phyloP scores from a whole-genome alignment of 2,113 vertebrate genomes.

The Eretmochelys imbricata region DNA sequence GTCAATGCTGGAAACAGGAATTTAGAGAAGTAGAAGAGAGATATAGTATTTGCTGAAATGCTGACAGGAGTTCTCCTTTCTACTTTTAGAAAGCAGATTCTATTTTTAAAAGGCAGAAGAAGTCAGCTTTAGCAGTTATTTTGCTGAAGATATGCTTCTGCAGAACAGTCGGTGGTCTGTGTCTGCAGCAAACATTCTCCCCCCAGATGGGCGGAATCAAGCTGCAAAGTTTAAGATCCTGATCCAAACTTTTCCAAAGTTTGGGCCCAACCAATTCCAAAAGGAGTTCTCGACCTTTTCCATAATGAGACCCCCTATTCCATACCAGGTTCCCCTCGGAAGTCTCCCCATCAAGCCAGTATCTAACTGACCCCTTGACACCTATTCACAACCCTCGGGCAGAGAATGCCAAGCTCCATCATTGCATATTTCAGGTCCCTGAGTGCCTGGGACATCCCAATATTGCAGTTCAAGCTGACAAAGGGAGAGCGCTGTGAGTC shows the following conservation, averaged over 20 bases:
- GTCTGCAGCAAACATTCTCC: neutral
- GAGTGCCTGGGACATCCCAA: neutral
- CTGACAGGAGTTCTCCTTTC: too few species aligned
- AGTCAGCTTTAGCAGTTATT: neutral
- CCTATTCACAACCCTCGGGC: neutral
- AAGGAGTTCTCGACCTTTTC: rapidly evolving
- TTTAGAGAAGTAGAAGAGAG: neutral
- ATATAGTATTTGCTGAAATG: neutral
- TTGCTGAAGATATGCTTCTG: neutral
- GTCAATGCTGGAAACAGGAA: neutral
- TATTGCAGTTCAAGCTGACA: neutral
- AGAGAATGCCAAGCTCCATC: neutral
- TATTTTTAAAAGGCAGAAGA: too few species aligned
- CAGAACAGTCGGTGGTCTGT: neutral
- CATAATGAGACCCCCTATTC: neutral
- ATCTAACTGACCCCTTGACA: neutral
- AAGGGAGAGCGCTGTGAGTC: neutral
- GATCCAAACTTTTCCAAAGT: too few species aligned
- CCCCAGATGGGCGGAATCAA: neutral
- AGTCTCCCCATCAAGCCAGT: neutral
- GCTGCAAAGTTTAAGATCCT: neutral
- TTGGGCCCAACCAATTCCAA: neutral
- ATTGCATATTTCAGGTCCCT: neutral
- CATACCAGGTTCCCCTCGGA: neutral
- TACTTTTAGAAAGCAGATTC: too few species aligned